Conservation (phyloP, 2,888 invertebrate genomes). For the Ennomos fuscantarius region DNA sequence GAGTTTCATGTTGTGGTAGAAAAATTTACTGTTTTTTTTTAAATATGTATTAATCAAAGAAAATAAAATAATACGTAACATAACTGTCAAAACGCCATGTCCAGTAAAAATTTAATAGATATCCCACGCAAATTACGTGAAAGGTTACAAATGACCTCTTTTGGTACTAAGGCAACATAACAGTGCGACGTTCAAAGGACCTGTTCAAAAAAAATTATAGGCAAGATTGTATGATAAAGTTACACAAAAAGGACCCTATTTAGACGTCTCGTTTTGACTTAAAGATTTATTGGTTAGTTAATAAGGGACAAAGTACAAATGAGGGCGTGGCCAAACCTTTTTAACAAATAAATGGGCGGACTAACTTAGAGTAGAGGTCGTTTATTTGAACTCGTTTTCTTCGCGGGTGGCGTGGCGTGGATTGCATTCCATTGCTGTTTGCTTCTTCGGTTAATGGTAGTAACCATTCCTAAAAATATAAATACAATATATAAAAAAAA, state of each 20-base stretch:
- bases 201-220: conserved; percentile 12
- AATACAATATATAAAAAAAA: too few relatives aligned
- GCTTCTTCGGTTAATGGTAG: neutral
- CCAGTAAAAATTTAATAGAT: neutral
- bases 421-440: neutral
- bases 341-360: conserved; percentile 32
- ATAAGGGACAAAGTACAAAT: conserved; percentile 26
- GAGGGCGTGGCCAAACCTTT: conserved; percentile 20
- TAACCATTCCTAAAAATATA: too few relatives aligned
- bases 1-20: too few relatives aligned
- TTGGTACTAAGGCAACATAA: conserved; percentile 25
- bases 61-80: too few relatives aligned
- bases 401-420: too few relatives aligned
- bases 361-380: conserved; percentile 23
- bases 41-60: too few relatives aligned
- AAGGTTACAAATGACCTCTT: conserved; percentile 27
- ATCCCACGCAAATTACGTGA: conserved; percentile 7
- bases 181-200: conserved; percentile 2
- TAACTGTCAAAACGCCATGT: too few relatives aligned
- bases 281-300: conserved; percentile 23
- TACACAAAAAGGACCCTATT: conserved; percentile 13
- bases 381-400: conserved; percentile 11
- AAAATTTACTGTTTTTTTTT: too few relatives aligned
- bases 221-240: conserved; percentile 9
- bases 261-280: conserved; percentile 13